Evolutionary conservation across 1,140 invertebrate genomes (phyloP).

Genomic region (Drosophila pseudoobscura): DNA sequence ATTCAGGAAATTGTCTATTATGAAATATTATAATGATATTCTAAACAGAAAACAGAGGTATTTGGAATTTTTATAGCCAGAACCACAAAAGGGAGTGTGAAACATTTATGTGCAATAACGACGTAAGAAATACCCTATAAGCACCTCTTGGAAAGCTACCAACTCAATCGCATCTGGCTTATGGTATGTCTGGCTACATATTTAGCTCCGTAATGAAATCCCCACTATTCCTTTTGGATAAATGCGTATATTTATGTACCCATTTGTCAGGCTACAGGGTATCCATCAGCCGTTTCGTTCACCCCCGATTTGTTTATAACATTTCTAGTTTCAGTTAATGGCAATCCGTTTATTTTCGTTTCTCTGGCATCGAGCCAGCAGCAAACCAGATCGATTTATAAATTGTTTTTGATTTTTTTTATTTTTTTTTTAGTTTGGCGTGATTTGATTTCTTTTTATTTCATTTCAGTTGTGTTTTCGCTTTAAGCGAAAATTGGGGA

Average conservation of each 20-base stretch:
- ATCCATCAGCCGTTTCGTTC: constrained; percentile 22
- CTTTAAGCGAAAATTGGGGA: constrained; percentile 56
- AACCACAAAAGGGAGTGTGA: no score
- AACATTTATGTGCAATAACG: no score
- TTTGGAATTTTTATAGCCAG: not conserved
- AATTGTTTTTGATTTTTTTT: constrained; percentile 36
- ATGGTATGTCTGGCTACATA: no score
- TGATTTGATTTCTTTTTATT: not conserved
- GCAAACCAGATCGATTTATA: constrained; percentile 69
- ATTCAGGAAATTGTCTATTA: constrained; percentile 1
- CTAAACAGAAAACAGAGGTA: not conserved
- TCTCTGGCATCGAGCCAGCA: constrained; percentile 48
- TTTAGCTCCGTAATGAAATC: no score
- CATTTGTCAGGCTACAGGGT: not conserved
- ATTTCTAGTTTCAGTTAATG: constrained; percentile 46
- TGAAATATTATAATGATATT: constrained; percentile 1
- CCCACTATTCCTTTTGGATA: no score
- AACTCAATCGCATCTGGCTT: no score
- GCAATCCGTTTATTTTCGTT: constrained; percentile 46
- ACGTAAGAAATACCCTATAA: no score
- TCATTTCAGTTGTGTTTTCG: constrained; percentile 10
- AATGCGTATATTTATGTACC: no score
- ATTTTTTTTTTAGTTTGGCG: constrained; percentile 31
- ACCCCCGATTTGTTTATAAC: constrained; percentile 42
- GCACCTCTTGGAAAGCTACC: no score